Conservation (phyloP, 2,797 vertebrate species). For the Gymnoscopelus braueri region DNA sequence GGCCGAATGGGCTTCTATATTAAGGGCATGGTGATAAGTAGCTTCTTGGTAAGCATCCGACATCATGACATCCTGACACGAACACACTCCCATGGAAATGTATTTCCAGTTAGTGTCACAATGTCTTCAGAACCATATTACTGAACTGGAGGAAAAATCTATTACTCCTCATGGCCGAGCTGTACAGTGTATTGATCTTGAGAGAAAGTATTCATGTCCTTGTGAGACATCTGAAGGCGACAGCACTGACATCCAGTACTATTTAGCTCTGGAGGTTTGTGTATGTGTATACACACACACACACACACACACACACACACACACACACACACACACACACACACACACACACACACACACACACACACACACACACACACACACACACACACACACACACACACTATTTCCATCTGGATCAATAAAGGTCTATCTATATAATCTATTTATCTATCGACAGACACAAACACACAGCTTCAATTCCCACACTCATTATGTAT, state of each 20-base stretch:
- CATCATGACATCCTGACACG: too few relatives aligned
- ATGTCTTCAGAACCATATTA: not conserved
- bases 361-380: not conserved
- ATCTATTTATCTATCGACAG: too few relatives aligned
- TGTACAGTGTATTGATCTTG: not conserved
- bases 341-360: not conserved
- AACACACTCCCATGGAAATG: too few relatives aligned
- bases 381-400: not conserved
- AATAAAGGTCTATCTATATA: too few relatives aligned
- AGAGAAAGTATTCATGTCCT: not conserved
- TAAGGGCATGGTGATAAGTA: too few relatives aligned
- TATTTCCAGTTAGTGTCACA: not conserved
- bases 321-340: slow-evolving; percentile 4
- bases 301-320: not conserved
- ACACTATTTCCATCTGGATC: not conserved
- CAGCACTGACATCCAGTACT: slow-evolving; percentile 4
- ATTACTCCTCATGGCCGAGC: not conserved
- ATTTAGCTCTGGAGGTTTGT: not conserved
- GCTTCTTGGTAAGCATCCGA: too few relatives aligned
- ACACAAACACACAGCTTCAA: too few relatives aligned
- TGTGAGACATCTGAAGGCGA: slow-evolving; percentile 1
- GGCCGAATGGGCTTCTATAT: too few relatives aligned
- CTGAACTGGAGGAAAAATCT: slow-evolving; percentile 5
- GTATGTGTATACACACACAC: not conserved
- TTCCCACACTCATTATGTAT: too few relatives aligned